Conservation (phyloP, 1,140 invertebrate species). For the Drosophila mauritiana region DNA sequence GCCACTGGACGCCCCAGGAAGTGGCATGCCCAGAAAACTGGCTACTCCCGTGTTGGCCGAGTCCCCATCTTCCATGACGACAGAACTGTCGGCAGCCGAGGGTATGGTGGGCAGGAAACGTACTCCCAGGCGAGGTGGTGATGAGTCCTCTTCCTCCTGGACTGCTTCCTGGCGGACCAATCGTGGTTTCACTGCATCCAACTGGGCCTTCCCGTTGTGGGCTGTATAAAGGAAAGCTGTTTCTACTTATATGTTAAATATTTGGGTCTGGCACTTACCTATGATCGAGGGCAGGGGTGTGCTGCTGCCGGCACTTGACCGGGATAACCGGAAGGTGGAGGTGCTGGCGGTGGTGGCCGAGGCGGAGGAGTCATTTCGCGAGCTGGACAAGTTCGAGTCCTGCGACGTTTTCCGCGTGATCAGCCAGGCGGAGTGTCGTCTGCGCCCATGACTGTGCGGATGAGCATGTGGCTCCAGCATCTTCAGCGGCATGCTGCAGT, state of each 20-base stretch:
- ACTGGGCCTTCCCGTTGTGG: constrained; percentile 69
- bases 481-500: constrained; percentile 90
- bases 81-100: constrained; percentile 92
- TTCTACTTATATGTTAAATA: too few relatives aligned
- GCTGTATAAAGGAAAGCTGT: constrained; percentile 30
- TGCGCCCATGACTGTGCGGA: constrained; percentile 85
- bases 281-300: constrained; percentile 80
- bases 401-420: constrained; percentile 95
- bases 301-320: constrained; percentile 89
- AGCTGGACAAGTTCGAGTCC: constrained; percentile 94
- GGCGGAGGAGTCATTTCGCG: constrained; percentile 94
- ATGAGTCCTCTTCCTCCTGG: constrained; percentile 88
- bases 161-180: constrained; percentile 91
- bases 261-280: constrained; percentile 33
- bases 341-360: constrained; percentile 93
- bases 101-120: constrained; percentile 91
- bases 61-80: constrained; percentile 89
- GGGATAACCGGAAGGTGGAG: constrained; percentile 92
- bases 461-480: constrained; percentile 87
- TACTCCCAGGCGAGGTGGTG: constrained; percentile 88
- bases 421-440: constrained; percentile 93
- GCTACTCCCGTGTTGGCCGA: constrained; percentile 54
- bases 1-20: constrained; percentile 67
- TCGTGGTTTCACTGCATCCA: constrained; percentile 85
- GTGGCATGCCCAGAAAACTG: constrained; percentile 64